Evolutionary conservation across 2,888 invertebrate genomes (phyloP), one percentile per base, ranked within the genome.

Genomic region (Hypselothyrea guttata): DNA sequence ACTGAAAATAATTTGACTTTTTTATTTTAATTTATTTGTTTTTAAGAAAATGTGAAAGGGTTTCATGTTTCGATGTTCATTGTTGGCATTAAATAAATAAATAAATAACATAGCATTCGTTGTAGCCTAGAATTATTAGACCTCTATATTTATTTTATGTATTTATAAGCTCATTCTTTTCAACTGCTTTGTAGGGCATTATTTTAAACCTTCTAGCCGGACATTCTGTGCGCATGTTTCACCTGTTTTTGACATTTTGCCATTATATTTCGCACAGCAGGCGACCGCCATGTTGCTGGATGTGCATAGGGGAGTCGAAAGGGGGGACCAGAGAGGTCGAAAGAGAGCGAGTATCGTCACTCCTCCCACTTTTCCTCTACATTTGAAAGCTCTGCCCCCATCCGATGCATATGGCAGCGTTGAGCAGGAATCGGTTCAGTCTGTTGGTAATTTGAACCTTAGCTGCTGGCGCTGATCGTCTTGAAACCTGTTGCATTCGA

Each of bases 181-280:
- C 22, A 22, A 22, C 22, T 22, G 3, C 22, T 22, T 22, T n/a
- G 62, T 46, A 77, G 75, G 1, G 62, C 28, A 62, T 16, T 33
- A 1, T 0, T 0, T 0, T 7, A 11, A 37, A 37, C 54, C 2
- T 1, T 0, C 8, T 38, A 38, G n/a, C 68, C 47, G 11, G 48
- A 7, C 7, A 11, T 2, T 9, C 18, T 12, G 35, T 45, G 40
- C 60, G 49, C 13, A 15, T 45, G 37, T 59, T 59, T 77, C 86
- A 87, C 86, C 86, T 87, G 86, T 77, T 85, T 76, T 53, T 85
- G 87, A 86, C 86, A 79, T 55, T 71, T 76, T 75, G 65, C 66
- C 72, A 71, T 75, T 81, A 79, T 64, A 59, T 42, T 61, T 58
- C 40, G 57, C 71, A 44, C 81, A 77, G 75, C 81, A 59, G 73